These are phyloP conservation scores for Xylota segnis DNA, from an alignment of 2,888 invertebrate genomes.

Conservation along the genomic window DNA sequence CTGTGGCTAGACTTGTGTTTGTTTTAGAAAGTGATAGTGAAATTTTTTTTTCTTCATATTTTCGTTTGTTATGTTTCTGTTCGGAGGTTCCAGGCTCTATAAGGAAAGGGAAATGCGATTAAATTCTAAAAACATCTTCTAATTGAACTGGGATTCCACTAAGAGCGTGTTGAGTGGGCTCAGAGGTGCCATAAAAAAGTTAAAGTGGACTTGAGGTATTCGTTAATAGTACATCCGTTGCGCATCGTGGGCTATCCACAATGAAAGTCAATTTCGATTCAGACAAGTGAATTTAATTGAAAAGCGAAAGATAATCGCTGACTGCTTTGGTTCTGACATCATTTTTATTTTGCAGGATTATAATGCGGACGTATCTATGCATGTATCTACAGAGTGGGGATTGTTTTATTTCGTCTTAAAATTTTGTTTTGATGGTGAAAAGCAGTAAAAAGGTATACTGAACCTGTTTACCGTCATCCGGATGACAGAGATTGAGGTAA, in stretches of 20 bases:
- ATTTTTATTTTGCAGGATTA: too few relatives aligned
- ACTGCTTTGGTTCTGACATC: too few relatives aligned
- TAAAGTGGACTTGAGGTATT: background rate
- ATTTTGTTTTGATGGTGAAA: too few relatives aligned
- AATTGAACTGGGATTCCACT: background rate
- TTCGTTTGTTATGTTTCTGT: background rate
- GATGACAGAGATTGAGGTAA: too few relatives aligned
- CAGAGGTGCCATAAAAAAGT: slow-evolving; percentile 4
- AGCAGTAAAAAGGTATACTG: too few relatives aligned
- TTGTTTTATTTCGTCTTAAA: too few relatives aligned
- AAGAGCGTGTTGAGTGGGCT: background rate
- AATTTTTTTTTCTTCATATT: slow-evolving; percentile 46
- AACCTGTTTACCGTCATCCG: too few relatives aligned
- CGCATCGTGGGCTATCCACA: background rate
- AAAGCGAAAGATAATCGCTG: background rate
- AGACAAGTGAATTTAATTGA: background rate
- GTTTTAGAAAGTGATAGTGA: slow-evolving; percentile 73
- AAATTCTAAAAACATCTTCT: background rate
- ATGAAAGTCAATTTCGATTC: background rate
- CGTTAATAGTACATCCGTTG: background rate
- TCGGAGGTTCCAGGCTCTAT: background rate
- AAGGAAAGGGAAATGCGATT: slow-evolving; percentile 15
- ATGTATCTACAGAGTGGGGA: too few relatives aligned
- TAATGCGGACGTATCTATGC: too few relatives aligned
- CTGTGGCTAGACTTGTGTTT: slow-evolving; percentile 29